These are phyloP conservation scores for Teinopalpus imperialis DNA, from an alignment of 2,888 invertebrate genomes.

Conservation along the genomic window DNA sequence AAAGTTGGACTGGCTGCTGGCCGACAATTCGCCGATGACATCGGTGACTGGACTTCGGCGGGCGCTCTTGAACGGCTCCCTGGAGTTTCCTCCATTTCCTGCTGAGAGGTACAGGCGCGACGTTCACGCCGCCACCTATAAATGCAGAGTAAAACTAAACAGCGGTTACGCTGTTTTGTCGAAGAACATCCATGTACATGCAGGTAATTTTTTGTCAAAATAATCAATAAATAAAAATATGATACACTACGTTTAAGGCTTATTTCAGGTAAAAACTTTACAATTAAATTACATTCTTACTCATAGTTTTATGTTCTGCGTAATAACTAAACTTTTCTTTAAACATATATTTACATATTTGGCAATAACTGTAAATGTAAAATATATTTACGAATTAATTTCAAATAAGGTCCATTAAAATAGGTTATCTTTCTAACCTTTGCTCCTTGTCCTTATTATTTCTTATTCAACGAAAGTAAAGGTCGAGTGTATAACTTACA, in stretches of 20 bases:
- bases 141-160: slow-evolving; percentile 78
- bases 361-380: too few relatives aligned
- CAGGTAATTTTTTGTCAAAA: slow-evolving; percentile 86
- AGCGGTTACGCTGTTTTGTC: slow-evolving; percentile 86
- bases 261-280: too few relatives aligned
- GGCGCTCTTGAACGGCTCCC: slow-evolving; percentile 90
- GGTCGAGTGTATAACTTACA: background rate
- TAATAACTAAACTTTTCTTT: too few relatives aligned
- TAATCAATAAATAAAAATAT: too few relatives aligned
- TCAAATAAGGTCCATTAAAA: too few relatives aligned
- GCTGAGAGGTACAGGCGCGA: slow-evolving; percentile 91
- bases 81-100: slow-evolving; percentile 92
- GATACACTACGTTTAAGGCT: too few relatives aligned
- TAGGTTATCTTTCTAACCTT: slow-evolving; percentile 27
- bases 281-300: too few relatives aligned
- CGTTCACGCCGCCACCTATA: slow-evolving; percentile 92
- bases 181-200: slow-evolving; percentile 92
- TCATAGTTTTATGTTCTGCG: too few relatives aligned
- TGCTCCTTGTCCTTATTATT: slow-evolving; percentile 13
- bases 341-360: too few relatives aligned
- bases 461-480: slow-evolving; percentile 15
- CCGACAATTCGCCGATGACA: slow-evolving; percentile 86
- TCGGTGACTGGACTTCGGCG: slow-evolving; percentile 87
- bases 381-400: too few relatives aligned
- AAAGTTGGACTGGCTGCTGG: slow-evolving; percentile 89